Evolutionary conservation across 2,797 vertebrate genomes (phyloP), one percentile per base, ranked within the genome.

Genomic region (Phataginus tricuspis): DNA sequence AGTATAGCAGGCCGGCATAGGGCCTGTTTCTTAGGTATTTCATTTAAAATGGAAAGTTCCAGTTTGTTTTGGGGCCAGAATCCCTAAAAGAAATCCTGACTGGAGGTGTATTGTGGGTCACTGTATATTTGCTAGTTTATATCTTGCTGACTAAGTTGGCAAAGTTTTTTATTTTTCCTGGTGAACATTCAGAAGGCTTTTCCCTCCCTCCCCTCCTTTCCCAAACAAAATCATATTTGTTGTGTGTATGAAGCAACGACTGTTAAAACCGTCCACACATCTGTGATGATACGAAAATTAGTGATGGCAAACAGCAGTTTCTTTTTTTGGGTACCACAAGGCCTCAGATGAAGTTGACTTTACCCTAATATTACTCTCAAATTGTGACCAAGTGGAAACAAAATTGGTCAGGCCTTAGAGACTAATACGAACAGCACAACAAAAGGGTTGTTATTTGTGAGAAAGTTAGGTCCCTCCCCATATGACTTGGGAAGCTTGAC

Each of bases 1-100:
- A 90, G 49, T 5, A n/a, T 42, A 8, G 15, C 82, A 72, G 68
- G 42, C 66, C 8, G 45, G 86, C 34, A 0, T 14, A n/a, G 74
- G 85, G 45, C 37, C 84, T 72, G 37, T 88, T 42, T 98, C 96
- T 96, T 93, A 86, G 84, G 95, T 96, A 66, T 98, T 97, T 95
- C 86, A 53, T 94, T 97, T 97, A 98, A 98, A 98, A 98, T 99
- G 99, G 99, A 99, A 99, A 99, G 99, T 99, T 99, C 99, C 99
- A 98, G 96, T 98, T 98, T 98, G 98, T 98, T 98, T 98, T 96
- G 55, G 98, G 99, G 99, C 99, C 99, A 99, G 99, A 98, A 98
- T 99, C 99, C 98, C 99, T 99, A 99, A 99, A 99, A 99, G 98
- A 98, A 98, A 97, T 92, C 97, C 96, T 98, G 97, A 95, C 97